Evolutionary conservation across 2,797 vertebrate species (phyloP), one percentile per base, ranked within the genome.

Genomic region (Mionectes olivaceus): DNA sequence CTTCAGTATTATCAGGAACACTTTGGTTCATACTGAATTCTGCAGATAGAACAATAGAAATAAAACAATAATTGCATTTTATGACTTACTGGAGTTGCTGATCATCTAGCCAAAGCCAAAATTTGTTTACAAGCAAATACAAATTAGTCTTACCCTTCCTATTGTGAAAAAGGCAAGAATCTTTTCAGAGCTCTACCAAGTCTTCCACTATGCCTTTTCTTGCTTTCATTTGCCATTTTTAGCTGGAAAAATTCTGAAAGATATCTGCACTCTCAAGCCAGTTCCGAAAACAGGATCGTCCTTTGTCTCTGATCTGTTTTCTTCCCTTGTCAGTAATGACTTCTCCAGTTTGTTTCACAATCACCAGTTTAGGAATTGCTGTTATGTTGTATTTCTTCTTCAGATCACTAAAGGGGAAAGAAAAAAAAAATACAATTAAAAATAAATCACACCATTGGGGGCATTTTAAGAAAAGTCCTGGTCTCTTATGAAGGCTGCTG

Each of bases 261-360:
- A 99, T 87, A 83, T 99, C 98, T 0, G 99, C 98, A 11, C 97
- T 98, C 37, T 99, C 99, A 85, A 99, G 89, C 99, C 99, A 99
- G 97, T 97, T 97, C 93, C 95, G 96, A 98, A 99, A 99, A 97
- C 99, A 99, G 77, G 98, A 97, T 52, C 99, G 97, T 19, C 99
- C 99, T 55, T 93, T 97, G 69, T 99, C 99, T 60, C 98, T 97
- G 96, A 99, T 99, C 97, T 99, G 99, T 90, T 99, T 99, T 90
- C 99, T 97, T 96, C 99, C 99, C 97, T 99, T 99, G 96, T 99
- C 98, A 3, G 99, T 99, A 98, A 99, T 99, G 94, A 99, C 98
- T 33, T 99, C 98, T 33, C 99, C 99, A 27, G 98, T 99, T 94
- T 99, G 99, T 96, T 99, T 99, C 98, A 99, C 98, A 18, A 99